Evolutionary conservation across 1,140 invertebrate genomes (phyloP), one percentile per base, ranked within the genome.

Genomic region (Varroa destructor): DNA sequence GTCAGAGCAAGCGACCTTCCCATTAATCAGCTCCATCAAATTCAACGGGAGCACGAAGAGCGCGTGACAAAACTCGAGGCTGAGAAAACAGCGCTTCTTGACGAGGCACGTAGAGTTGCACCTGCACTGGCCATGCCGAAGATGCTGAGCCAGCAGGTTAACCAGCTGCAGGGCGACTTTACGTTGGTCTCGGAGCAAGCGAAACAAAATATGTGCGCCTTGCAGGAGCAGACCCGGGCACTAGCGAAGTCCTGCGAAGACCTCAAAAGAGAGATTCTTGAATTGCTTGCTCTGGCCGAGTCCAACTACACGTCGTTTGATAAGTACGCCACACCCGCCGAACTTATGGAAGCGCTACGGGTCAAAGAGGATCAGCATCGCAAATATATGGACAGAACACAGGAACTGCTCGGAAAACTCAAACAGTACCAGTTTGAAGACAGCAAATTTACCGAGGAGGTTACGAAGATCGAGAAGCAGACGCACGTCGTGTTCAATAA

Each of bases 1-100:
- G 76, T 67, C 12, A 67, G 40, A 67, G 40, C 61, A 8, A 67
- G 61, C 61, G 61, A 67, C 12, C 12, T 67, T 12, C 61, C 61
- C 10, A 10, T 67, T 12, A 37, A 67, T 37, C 61, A 67, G 37
- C 61, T 67, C 10, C 61, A 67, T 12, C 40, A 67, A 12, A 67
- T 67, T 40, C 61, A 67, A 37, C 40, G 61, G 61, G 61, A 67
- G 8, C 61, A 67, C 61, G n/a, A 67, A 46, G 12, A 67, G 36
- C 61, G 61, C 14, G 61, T 67, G 61, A 67, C 46, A 12, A 67
- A 37, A 37, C 61, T 67, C 12, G 61, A 67, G 46, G 61, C 61
- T 67, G 61, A 67, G 61, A 67, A 67, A 37, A 43, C 61, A 43
- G 61, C 61, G 46, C 61, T 67, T 67, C 46, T 67, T 12, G 61